Evolutionary conservation across 2,888 invertebrate species (phyloP).

Genomic region (Bunonema sp.): DNA sequence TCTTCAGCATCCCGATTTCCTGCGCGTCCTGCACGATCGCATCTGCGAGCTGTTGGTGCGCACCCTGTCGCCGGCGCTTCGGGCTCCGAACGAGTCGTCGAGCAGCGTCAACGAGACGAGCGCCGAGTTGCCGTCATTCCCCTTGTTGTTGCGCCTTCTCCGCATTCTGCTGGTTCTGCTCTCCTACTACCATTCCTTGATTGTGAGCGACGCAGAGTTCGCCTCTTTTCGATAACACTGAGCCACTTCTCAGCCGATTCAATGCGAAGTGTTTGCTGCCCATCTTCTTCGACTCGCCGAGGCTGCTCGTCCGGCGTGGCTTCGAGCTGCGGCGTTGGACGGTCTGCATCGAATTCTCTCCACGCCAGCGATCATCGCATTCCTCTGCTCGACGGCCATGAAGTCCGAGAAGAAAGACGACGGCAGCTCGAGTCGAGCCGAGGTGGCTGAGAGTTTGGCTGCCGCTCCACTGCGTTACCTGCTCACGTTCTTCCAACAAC

Average conservation of each 20-base stretch:
- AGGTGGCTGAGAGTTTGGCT: too few species aligned
- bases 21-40: conserved; percentile 79
- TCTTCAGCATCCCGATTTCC: conserved; percentile 57
- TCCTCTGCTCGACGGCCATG: too few species aligned
- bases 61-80: conserved; percentile 91
- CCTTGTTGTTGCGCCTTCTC: conserved; percentile 81
- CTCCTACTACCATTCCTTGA: conserved; percentile 56
- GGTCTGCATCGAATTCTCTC: conserved; percentile 82
- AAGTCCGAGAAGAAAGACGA: too few species aligned
- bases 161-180: conserved; percentile 79
- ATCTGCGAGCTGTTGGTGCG: conserved; percentile 96
- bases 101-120: too few species aligned
- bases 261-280: conserved; percentile 93
- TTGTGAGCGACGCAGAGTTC: too few species aligned
- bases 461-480: too few species aligned
- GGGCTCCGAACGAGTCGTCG: too few species aligned
- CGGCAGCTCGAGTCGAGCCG: too few species aligned
- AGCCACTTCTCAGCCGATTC: conserved; percentile 61
- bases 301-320: conserved; percentile 88
- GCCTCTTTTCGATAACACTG: too few species aligned
- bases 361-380: too few species aligned
- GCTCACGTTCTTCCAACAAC: too few species aligned
- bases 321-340: conserved; percentile 79
- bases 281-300: conserved; percentile 90
- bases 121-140: conserved; percentile 81